Evolutionary conservation across 2,888 invertebrate genomes (phyloP).

Genomic region (Microctonus aethiopoides): DNA sequence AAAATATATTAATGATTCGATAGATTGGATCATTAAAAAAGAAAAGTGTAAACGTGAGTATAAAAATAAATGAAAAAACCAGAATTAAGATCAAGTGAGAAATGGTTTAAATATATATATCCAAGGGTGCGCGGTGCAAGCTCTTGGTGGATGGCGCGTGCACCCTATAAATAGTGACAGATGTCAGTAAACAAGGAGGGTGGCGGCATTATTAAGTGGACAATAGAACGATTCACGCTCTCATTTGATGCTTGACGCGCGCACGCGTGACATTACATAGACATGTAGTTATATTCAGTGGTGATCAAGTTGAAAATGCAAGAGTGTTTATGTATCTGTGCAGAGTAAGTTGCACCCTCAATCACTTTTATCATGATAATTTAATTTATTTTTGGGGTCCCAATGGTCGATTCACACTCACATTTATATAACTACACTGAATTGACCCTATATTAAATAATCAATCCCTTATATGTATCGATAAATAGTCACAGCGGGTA

Average conservation of each 20-base stretch:
- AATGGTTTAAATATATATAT: not conserved
- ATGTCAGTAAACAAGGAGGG: conserved; percentile 65
- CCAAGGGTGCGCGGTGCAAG: not conserved
- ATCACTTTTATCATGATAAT: conserved; percentile 64
- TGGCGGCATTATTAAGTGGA: conserved; percentile 62
- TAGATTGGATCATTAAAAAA: not conserved
- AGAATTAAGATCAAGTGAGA: conserved; percentile 23
- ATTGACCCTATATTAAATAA: conserved; percentile 27
- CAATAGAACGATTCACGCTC: conserved; percentile 57
- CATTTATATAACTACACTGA: conserved; percentile 32
- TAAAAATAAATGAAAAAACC: conserved; percentile 4
- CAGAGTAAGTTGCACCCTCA: conserved; percentile 13
- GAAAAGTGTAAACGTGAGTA: not conserved
- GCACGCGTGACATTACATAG: conserved; percentile 19
- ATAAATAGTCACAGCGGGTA: conserved; percentile 60
- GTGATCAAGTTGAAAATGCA: conserved; percentile 5
- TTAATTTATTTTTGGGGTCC: conserved; percentile 63
- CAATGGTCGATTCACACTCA: conserved; percentile 60
- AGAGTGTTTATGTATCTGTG: not conserved
- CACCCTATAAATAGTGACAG: conserved; percentile 61
- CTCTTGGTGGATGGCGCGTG: conserved; percentile 27
- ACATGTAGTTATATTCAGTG: conserved; percentile 25
- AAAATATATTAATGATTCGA: too few species aligned
- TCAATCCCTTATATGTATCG: conserved; percentile 49
- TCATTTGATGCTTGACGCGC: conserved; percentile 36